phyloP scores from a whole-genome alignment of 30 jellyfish, hydroid and myxozoan species.

The Morbakka virulenta region DNA sequence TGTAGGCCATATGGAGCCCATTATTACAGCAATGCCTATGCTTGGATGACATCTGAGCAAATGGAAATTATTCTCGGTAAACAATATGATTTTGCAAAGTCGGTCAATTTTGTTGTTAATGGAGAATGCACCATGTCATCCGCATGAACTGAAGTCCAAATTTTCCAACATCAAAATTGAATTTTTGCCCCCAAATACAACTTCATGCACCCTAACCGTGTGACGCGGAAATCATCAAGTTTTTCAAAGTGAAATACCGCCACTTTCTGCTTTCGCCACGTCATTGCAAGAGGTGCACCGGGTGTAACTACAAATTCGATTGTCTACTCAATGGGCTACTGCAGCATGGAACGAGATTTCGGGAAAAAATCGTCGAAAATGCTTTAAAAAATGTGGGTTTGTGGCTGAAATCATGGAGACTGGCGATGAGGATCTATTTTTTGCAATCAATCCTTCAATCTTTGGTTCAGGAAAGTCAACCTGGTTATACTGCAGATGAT shows the following conservation, averaged over 20 bases:
- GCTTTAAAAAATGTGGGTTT: not conserved
- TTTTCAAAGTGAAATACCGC: conserved; percentile 39
- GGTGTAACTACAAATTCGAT: not conserved
- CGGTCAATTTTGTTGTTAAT: not conserved
- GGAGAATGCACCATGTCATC: conserved; percentile 50
- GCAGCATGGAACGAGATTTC: conserved; percentile 50
- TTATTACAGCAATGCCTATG: conserved; percentile 1
- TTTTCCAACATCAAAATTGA: too few species aligned
- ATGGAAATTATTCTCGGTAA: conserved; percentile 18
- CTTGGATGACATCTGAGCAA: conserved; percentile 29
- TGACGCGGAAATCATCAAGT: conserved; percentile 23
- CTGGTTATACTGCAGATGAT: not conserved
- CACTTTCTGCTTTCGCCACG: conserved; percentile 1
- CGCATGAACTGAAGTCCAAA: too few species aligned
- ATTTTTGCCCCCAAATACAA: too few species aligned
- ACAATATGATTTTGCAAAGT: not conserved
- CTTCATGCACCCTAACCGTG: conserved; percentile 10
- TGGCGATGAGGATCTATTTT: not conserved
- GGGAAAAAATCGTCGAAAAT: not conserved
- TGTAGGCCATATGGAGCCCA: not conserved
- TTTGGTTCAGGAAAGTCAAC: not conserved
- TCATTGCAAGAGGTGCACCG: conserved; percentile 9
- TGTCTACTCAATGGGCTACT: conserved; percentile 22
- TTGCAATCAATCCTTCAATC: not conserved
- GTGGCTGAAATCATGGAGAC: not conserved